phyloP scores from a whole-genome alignment of 2,797 vertebrate species.

The Myotis daubentonii region DNA sequence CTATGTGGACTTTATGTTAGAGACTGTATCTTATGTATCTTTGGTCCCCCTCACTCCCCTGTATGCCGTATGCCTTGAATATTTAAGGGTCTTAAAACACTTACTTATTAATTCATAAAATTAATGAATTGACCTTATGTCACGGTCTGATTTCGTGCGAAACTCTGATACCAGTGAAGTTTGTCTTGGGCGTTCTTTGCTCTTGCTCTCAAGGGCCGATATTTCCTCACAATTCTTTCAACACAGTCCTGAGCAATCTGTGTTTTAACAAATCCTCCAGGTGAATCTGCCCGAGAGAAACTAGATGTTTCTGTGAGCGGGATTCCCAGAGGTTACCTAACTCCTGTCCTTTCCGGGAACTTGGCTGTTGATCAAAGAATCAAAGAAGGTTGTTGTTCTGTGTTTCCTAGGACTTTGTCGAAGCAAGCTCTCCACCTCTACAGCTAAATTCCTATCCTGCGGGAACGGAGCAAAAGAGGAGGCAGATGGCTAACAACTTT shows the following conservation, averaged over 20 bases:
- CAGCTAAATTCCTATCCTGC: neutral
- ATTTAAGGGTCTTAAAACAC: neutral
- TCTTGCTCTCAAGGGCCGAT: neutral
- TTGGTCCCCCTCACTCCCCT: neutral
- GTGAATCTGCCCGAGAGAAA: neutral
- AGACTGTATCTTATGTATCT: neutral
- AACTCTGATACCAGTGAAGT: neutral
- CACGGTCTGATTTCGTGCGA: neutral
- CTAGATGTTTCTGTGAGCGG: neutral
- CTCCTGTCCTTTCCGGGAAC: neutral
- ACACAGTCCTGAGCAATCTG: neutral
- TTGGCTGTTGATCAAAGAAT: neutral
- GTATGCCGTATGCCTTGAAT: neutral
- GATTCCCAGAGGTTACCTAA: neutral
- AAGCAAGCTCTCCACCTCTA: neutral
- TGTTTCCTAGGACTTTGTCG: neutral
- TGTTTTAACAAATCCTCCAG: constrained; percentile 10
- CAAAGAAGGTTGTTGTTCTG: neutral
- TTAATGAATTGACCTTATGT: neutral
- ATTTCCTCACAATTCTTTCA: neutral
- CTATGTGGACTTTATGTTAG: neutral
- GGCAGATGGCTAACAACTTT: neutral
- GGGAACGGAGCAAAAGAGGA: neutral
- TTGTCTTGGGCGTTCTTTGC: constrained; percentile 5
- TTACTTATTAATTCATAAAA: neutral